These are phyloP conservation scores for Arrhamphus sclerolepis DNA, from an alignment of 2,797 vertebrate genomes.

Conservation along the genomic window DNA sequence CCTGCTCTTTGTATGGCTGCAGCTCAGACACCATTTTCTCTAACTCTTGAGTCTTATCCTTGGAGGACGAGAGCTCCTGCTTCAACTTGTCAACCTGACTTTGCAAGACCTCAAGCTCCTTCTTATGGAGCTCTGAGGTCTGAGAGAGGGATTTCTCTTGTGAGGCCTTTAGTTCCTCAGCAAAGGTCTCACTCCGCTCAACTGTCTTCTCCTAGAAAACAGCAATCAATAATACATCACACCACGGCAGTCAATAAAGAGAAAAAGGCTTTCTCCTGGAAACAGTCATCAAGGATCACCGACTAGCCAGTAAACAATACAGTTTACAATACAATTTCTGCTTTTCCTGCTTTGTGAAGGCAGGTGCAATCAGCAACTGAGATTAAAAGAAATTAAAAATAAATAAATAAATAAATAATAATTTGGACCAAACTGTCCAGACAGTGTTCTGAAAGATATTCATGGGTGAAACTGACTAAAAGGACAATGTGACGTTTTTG, in stretches of 20 bases:
- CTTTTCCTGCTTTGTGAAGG: too few relatives aligned
- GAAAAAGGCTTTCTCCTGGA: too few relatives aligned
- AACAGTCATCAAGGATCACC: too few relatives aligned
- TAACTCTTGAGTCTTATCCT: constrained; percentile 75
- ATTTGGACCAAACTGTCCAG: neutral
- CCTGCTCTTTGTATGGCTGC: constrained; percentile 84
- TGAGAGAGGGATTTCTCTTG: constrained; percentile 81
- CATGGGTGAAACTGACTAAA: neutral
- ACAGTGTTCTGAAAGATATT: neutral
- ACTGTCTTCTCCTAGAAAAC: constrained; percentile 82
- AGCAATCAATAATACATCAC: neutral
- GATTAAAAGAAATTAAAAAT: too few relatives aligned
- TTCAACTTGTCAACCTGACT: constrained; percentile 74
- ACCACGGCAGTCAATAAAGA: neutral
- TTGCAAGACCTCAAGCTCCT: constrained; percentile 74
- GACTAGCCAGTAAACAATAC: too few relatives aligned
- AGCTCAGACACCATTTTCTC: constrained; percentile 83
- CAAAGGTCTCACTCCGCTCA: constrained; percentile 72
- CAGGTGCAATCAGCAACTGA: too few relatives aligned
- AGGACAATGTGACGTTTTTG: too few relatives aligned
- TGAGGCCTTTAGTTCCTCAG: constrained; percentile 80
- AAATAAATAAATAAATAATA: too few relatives aligned
- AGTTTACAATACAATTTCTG: too few relatives aligned
- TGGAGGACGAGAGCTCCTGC: constrained; percentile 75
- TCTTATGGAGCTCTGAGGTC: constrained; percentile 74